These are phyloP conservation scores for Catocala sponsa DNA, from an alignment of 2,888 invertebrate genomes.

Conservation along the genomic window DNA sequence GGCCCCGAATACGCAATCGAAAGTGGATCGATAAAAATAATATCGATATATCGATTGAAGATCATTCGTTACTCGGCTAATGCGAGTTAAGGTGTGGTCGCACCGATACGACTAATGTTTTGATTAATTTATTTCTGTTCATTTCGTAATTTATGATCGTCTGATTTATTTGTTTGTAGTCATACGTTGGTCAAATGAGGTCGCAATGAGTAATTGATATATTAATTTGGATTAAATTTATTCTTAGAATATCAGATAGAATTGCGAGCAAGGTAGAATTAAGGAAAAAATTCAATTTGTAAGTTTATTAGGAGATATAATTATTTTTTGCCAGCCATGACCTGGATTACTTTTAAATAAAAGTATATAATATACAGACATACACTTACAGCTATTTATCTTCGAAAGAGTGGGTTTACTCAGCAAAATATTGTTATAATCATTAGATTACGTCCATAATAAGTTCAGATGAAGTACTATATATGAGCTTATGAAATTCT, in stretches of 20 bases:
- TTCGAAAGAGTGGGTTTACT: no score
- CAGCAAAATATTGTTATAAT: no score
- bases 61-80: conserved; percentile 45
- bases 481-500: no score
- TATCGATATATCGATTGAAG: conserved; percentile 26
- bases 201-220: conserved; percentile 20
- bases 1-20: conserved; percentile 50
- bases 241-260: conserved; percentile 10
- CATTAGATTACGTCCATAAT: no score
- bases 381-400: no score
- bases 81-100: conserved; percentile 45
- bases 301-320: no score
- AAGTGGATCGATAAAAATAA: conserved; percentile 49
- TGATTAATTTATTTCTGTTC: conserved; percentile 25
- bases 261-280: conserved; percentile 18
- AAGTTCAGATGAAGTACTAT: no score
- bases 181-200: conserved; percentile 9
- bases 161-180: conserved; percentile 13
- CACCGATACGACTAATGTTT: conserved; percentile 15
- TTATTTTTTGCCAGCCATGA: neutral
- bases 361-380: no score
- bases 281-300: neutral
- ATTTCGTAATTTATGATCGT: conserved; percentile 21
- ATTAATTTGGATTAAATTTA: conserved; percentile 10
- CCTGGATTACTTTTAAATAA: neutral